phyloP scores from a whole-genome alignment of 2,888 invertebrate genomes.

The Chromoteleia sp. region DNA sequence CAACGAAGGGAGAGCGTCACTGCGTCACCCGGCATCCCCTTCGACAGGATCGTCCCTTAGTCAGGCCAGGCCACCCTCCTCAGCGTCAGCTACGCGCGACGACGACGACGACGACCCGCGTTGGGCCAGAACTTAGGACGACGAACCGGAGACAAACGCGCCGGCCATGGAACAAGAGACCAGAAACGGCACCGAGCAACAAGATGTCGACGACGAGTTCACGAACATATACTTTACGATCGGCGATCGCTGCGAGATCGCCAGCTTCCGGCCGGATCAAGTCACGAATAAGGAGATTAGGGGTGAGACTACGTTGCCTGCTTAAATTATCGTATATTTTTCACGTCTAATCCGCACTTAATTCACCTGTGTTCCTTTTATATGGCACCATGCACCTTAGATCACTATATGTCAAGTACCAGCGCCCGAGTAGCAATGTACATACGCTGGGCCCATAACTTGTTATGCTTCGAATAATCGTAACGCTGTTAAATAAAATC shows the following conservation, averaged over 20 bases:
- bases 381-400: too few species aligned
- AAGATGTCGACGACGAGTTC: slow-evolving; percentile 78
- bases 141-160: slow-evolving; percentile 47
- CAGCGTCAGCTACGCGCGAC: slow-evolving; percentile 29
- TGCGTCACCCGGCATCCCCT: slow-evolving; percentile 81
- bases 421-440: too few species aligned
- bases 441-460: too few species aligned
- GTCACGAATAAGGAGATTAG: slow-evolving; percentile 82
- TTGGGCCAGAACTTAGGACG: slow-evolving; percentile 42
- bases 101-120: too few species aligned
- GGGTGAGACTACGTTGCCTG: too few species aligned
- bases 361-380: too few species aligned
- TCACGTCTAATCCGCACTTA: too few species aligned
- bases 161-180: slow-evolving; percentile 82
- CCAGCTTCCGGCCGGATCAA: slow-evolving; percentile 80
- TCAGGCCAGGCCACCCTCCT: slow-evolving; percentile 49
- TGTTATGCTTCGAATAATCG: too few species aligned
- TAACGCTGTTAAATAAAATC: too few species aligned
- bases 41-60: slow-evolving; percentile 63
- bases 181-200: slow-evolving; percentile 80
- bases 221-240: slow-evolving; percentile 80
- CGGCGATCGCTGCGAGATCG: slow-evolving; percentile 80
- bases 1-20: slow-evolving; percentile 78
- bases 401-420: too few species aligned
- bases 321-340: too few species aligned